Conservation (phyloP, 2,888 invertebrate species). For the Rhingia rostrata region DNA sequence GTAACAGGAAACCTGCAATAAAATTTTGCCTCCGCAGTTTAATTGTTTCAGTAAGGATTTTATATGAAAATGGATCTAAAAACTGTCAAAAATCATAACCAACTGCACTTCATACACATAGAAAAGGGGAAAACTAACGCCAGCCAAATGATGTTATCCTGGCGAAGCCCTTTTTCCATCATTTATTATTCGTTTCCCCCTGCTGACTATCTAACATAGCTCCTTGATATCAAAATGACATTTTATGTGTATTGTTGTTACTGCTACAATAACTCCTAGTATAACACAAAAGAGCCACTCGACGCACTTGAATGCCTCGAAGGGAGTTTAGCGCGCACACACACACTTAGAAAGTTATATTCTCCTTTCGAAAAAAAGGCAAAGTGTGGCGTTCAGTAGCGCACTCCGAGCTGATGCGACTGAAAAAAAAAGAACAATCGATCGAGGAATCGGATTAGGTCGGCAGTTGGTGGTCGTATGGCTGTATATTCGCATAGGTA, state of each 20-base stretch:
- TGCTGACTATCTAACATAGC: conserved; percentile 8
- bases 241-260: conserved; percentile 58
- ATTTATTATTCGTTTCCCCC: conserved; percentile 54
- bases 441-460: conserved; percentile 70
- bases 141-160: conserved; percentile 54
- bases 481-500: neutral
- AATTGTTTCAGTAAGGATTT: conserved; percentile 66
- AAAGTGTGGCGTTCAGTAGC: conserved; percentile 42
- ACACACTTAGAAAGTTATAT: conserved; percentile 16
- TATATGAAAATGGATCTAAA: conserved; percentile 60
- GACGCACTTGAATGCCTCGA: conserved; percentile 52
- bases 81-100: conserved; percentile 70
- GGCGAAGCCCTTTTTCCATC: conserved; percentile 24
- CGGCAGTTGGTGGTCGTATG: conserved; percentile 59
- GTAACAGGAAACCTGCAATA: conserved; percentile 71
- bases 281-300: conserved; percentile 68
- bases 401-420: conserved; percentile 25
- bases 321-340: conserved; percentile 43
- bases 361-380: conserved; percentile 9
- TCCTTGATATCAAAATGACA: conserved; percentile 61
- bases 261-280: conserved; percentile 60
- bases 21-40: conserved; percentile 63
- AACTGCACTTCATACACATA: conserved; percentile 19
- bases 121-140: conserved; percentile 42
- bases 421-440: conserved; percentile 67